phyloP scores from a whole-genome alignment of 2,113 vertebrate genomes.

The Colaptes auratus region DNA sequence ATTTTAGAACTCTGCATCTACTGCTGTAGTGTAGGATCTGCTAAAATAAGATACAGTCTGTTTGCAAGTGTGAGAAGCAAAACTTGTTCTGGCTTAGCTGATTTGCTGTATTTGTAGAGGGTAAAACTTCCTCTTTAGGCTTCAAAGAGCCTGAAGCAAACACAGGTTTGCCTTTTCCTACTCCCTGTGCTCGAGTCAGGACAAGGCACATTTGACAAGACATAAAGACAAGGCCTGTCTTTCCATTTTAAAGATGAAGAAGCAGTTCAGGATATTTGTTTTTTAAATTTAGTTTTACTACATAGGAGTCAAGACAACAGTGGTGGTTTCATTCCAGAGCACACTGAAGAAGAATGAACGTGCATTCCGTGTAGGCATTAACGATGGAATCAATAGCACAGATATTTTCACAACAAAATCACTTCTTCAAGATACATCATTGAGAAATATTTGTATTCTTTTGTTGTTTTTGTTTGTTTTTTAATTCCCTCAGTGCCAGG shows the following conservation, averaged over 20 bases:
- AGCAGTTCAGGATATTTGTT: neutral
- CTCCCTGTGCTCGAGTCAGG: neutral
- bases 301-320: neutral
- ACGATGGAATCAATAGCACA: neutral
- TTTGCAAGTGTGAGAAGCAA: neutral
- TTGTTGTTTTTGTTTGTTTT: neutral
- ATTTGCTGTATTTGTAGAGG: accelerated
- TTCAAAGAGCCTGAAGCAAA: neutral
- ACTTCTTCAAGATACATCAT: neutral
- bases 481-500: neutral
- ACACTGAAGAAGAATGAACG: neutral
- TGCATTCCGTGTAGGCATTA: neutral
- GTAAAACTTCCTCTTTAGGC: neutral
- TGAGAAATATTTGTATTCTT: neutral
- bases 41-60: neutral
- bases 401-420: neutral
- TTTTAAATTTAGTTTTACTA: neutral
- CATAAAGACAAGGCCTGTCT: too few species aligned
- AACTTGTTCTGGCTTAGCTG: neutral
- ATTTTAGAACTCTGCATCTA: neutral
- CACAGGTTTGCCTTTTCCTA: neutral
- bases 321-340: neutral
- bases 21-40: neutral
- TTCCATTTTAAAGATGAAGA: neutral
- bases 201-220: neutral